Evolutionary conservation across 2,113 vertebrate genomes (phyloP).

Genomic region (Neodon shergylaensis): DNA sequence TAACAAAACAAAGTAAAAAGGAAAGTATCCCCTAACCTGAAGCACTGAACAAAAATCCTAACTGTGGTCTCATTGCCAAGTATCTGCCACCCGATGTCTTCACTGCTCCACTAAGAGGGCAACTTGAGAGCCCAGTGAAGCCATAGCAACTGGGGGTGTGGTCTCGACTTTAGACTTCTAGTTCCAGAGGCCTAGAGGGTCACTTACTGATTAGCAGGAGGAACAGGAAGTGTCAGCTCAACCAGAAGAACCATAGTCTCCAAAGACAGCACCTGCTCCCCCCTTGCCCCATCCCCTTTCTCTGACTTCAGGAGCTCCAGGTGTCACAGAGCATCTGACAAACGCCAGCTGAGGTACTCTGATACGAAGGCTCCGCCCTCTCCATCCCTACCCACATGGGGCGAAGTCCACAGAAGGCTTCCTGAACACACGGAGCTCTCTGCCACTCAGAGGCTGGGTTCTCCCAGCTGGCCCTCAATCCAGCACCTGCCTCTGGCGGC

Average conservation of each 20-base stretch:
- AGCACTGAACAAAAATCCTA: rapidly evolving
- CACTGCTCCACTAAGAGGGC: not conserved
- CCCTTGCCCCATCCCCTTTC: not conserved
- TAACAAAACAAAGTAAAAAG: not conserved
- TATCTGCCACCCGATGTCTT: not conserved
- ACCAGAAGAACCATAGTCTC: not conserved
- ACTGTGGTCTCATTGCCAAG: not conserved
- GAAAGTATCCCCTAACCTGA: not conserved
- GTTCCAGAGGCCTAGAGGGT: not conserved
- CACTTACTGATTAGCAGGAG: not conserved
- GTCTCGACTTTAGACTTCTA: not conserved
- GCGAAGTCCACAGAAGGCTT: not conserved
- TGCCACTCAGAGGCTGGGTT: not conserved
- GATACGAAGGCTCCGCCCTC: not conserved
- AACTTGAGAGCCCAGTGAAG: not conserved
- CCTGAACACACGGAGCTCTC: too few species aligned
- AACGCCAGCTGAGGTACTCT: too few species aligned
- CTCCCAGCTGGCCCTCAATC: not conserved
- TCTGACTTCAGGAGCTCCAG: not conserved
- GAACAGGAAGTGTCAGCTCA: not conserved
- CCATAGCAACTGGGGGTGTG: not conserved
- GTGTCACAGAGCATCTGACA: not conserved
- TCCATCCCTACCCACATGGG: too few species aligned
- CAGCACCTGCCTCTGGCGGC: not conserved
- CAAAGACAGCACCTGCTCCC: not conserved